Base-by-base conservation (phyloP, 2,888 invertebrate species). In the Tricholauxania praeusta region DNA sequence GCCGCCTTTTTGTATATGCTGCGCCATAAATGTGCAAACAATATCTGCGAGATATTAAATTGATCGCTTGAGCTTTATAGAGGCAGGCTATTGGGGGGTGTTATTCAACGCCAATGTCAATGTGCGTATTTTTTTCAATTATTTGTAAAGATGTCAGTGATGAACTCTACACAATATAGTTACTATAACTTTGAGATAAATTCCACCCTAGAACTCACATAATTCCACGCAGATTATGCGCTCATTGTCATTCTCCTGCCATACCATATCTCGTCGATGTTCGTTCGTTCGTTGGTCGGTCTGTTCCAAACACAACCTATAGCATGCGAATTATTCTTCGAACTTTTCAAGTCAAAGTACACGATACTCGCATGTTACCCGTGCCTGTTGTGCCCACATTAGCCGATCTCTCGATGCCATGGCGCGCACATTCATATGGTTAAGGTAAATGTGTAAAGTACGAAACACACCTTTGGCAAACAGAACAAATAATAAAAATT, bases 401-500 rank as follows among this genome's bases (percentile, higher is more conserved):
- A 62, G 60, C 47, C 63, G 68, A 47, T 55, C 53, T 55, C 47
- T 53, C 66, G 57, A 48, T 65, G 66, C 53, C 72, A 60, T 39
- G 62, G 55, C 47, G 15, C 28, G 19, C 47, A 19, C 52, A n/a
- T 19, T 65, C 52, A 65, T 12, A 47, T 14, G n/a, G 6, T n/a
- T 60, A n/a, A 66, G 22, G 65, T 22, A 52, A 59, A 39, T 66
- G 67, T 72, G 60, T 47, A 71, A 66, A 64, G 71, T 74, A 68
- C 70, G 52, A 70, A 70, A 63, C 72, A 74, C 74, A 74, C 74
- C 74, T 74, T 74, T 70, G 59, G 68, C 75, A 78, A 78, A 75
- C 72, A 75, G 66, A 74, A 51, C 67, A 73, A 69, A 72, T 72
- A 74, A 22, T 48, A 62, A 64, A 62, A 22, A 62, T 49, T 63